These are phyloP conservation scores for Sardina pilchardus DNA, from an alignment of 2,113 vertebrate species.

Conservation along the genomic window DNA sequence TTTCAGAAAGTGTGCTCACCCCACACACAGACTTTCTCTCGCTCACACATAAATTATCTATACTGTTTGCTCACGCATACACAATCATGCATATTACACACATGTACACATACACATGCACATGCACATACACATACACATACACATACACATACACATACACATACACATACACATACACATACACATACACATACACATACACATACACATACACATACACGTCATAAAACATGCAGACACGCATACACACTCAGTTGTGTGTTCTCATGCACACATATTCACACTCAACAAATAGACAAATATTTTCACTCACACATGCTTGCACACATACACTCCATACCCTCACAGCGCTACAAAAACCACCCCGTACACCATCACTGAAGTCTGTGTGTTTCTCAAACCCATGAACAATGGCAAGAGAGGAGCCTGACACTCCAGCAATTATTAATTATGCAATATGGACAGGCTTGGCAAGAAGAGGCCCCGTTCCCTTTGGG, in stretches of 20 bases:
- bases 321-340: neutral
- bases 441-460: neutral
- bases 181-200: slow-evolving; percentile 1
- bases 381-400: neutral
- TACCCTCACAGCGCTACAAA: neutral
- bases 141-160: no score
- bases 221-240: neutral
- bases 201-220: neutral
- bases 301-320: neutral
- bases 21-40: neutral
- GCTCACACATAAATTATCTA: no score
- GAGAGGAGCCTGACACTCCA: no score
- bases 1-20: no score
- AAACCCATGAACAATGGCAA: no score
- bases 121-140: no score
- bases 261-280: neutral
- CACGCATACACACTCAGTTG: neutral
- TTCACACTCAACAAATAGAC: neutral
- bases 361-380: neutral
- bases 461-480: neutral
- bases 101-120: no score
- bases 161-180: neutral
- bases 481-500: neutral
- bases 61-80: no score
- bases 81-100: neutral